Conservation (phyloP, 2,888 invertebrate species). For the Plebejus melissa region DNA sequence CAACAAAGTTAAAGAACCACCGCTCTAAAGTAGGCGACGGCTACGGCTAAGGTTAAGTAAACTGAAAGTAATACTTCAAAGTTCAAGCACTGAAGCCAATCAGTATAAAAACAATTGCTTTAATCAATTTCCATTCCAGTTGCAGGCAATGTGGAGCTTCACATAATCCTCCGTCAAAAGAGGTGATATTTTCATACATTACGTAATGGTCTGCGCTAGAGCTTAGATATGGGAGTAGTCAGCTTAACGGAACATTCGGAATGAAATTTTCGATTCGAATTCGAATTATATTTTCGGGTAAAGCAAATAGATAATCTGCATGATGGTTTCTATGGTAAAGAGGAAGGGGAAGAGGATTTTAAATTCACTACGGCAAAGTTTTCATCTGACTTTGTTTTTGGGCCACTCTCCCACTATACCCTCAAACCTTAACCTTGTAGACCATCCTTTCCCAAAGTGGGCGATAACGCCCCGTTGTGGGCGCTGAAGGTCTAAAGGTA, state of each 20-base stretch:
- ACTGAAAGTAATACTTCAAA: too few species aligned
- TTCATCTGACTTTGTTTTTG: too few species aligned
- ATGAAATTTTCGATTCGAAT: not conserved
- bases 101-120: not conserved
- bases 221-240: not conserved
- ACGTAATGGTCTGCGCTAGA: not conserved
- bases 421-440: too few species aligned
- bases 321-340: not conserved
- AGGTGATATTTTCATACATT: not conserved
- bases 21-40: too few species aligned
- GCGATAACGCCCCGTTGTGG: too few species aligned
- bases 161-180: not conserved
- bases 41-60: too few species aligned
- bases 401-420: too few species aligned
- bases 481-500: too few species aligned
- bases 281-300: not conserved
- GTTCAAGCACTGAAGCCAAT: not conserved
- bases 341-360: not conserved
- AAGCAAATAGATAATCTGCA: not conserved
- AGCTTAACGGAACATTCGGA: not conserved
- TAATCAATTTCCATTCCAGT: not conserved
- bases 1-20: too few species aligned
- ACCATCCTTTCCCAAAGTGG: too few species aligned
- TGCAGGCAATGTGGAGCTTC: not conserved
- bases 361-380: too few species aligned